Conservation (phyloP, 2,888 invertebrate genomes). For the Andrena dorsata region DNA sequence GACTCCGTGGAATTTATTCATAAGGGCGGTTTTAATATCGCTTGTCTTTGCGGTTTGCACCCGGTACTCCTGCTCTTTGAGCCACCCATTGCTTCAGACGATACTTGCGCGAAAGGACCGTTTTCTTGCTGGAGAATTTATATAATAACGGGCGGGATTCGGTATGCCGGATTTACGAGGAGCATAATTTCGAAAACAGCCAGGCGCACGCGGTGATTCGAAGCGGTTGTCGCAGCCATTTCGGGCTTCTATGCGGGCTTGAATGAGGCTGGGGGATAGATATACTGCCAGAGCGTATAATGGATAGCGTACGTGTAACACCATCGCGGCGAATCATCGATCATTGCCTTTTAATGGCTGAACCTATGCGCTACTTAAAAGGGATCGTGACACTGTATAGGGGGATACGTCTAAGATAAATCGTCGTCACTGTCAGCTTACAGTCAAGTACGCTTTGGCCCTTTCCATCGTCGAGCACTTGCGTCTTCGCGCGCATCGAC, state of each 20-base stretch:
- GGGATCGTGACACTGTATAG: slow-evolving; percentile 67
- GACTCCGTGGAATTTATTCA: slow-evolving; percentile 12
- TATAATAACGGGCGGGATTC: not conserved
- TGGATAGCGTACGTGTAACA: slow-evolving; percentile 65
- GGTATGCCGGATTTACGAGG: slow-evolving; percentile 28
- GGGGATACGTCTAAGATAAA: slow-evolving; percentile 75
- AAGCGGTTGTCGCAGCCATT: slow-evolving; percentile 51
- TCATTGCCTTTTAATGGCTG: slow-evolving; percentile 77
- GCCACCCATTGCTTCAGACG: not conserved
- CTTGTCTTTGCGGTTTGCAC: not conserved
- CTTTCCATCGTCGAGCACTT: slow-evolving; percentile 55
- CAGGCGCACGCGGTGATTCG: slow-evolving; percentile 34
- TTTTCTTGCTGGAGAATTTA: no score
- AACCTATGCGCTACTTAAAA: slow-evolving; percentile 66
- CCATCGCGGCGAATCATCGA: slow-evolving; percentile 79
- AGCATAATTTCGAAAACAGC: slow-evolving; percentile 30
- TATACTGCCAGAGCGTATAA: slow-evolving; percentile 65
- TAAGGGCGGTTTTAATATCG: not conserved
- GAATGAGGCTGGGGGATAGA: slow-evolving; percentile 53
- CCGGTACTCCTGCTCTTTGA: not conserved
- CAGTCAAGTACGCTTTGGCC: slow-evolving; percentile 60
- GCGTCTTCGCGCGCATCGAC: slow-evolving; percentile 22
- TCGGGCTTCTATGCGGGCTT: slow-evolving; percentile 40
- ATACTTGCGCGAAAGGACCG: not conserved
- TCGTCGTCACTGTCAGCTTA: slow-evolving; percentile 75